These are phyloP conservation scores for Eupithecia tripunctaria DNA, from an alignment of 2,888 invertebrate genomes.

Conservation along the genomic window DNA sequence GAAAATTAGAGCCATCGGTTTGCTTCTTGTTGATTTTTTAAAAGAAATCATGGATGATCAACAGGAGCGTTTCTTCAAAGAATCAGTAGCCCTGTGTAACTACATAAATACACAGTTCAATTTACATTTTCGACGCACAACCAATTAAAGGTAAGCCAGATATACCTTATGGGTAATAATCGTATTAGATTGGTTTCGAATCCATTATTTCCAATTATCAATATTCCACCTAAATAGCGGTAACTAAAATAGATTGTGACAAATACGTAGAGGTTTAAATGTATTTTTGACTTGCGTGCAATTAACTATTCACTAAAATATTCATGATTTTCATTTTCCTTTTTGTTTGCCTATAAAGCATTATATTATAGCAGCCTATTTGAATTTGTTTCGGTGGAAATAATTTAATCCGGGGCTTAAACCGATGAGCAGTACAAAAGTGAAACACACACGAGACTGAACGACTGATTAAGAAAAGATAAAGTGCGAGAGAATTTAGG, in stretches of 20 bases:
- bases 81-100: background rate
- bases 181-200: background rate
- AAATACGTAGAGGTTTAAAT: background rate
- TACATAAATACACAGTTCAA: background rate
- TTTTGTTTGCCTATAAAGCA: too few species aligned
- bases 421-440: slow-evolving; percentile 2
- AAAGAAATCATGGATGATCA: background rate
- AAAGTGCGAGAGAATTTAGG: background rate
- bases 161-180: background rate
- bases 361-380: background rate
- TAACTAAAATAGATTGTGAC: background rate
- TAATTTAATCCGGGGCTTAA: background rate
- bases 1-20: background rate
- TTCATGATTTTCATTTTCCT: background rate
- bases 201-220: background rate
- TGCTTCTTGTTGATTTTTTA: background rate
- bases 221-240: background rate
- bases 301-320: background rate
- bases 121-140: background rate
- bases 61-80: background rate
- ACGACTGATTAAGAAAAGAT: background rate
- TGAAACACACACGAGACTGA: background rate
- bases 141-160: background rate
- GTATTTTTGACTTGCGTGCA: background rate
- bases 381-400: background rate